Conservation (phyloP, 2,797 vertebrate species). For the Echeneis naucrates region DNA sequence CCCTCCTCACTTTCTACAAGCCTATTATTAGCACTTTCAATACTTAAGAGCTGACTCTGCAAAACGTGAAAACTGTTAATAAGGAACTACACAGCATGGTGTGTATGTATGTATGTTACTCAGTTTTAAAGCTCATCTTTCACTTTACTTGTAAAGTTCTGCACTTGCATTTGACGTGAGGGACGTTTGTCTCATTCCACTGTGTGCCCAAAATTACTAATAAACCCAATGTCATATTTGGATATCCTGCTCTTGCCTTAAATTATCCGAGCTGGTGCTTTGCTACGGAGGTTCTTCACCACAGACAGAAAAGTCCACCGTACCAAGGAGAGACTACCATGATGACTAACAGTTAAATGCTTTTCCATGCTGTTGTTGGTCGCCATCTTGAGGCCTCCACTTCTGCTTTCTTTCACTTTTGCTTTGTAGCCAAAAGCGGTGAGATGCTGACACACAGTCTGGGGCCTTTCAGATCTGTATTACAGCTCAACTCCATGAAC, state of each 20-base stretch:
- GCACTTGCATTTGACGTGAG: background rate
- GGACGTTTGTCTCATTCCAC: conserved; percentile 3
- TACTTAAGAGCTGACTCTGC: conserved; percentile 2
- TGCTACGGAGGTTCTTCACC: conserved; percentile 26
- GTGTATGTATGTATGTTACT: too few species aligned
- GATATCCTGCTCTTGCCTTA: conserved; percentile 30
- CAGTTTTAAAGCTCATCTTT: background rate
- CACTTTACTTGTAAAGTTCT: background rate
- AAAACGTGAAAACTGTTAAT: too few species aligned
- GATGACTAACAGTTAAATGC: conserved; percentile 33
- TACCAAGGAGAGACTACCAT: conserved; percentile 45
- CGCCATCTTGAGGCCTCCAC: conserved; percentile 11
- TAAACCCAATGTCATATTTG: conserved; percentile 32
- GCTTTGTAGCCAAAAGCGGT: background rate
- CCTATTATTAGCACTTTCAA: background rate
- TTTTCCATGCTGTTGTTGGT: conserved; percentile 54
- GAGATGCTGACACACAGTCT: conserved; percentile 18
- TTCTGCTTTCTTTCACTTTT: conserved; percentile 10
- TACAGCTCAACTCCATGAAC: too few species aligned
- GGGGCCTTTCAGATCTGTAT: conserved; percentile 8
- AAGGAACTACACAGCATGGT: too few species aligned
- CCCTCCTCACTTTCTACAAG: background rate
- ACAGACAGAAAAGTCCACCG: conserved; percentile 35
- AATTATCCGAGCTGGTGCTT: conserved; percentile 41
- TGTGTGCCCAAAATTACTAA: background rate